A percentile compares a stretch with the other conserved stretches of the same genome.
Evolutionary conservation across 2,888 invertebrate species (phyloP).

Genomic region (Pollenia amentaria): DNA sequence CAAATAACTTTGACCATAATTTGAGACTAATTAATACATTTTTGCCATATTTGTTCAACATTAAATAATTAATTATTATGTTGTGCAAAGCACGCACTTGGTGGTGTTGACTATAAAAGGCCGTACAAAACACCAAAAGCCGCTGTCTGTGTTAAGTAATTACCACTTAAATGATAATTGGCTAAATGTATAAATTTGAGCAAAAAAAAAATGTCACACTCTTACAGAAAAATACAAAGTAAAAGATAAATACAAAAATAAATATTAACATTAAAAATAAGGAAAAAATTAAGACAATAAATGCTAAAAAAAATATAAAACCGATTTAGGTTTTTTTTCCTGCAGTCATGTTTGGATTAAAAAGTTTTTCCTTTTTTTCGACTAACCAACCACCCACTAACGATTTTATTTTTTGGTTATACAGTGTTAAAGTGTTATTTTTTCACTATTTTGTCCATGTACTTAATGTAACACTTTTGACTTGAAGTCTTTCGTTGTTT

Average conservation of each 20-base stretch:
- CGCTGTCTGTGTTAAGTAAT: slow-evolving; percentile 74
- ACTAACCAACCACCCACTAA: slow-evolving; percentile 59
- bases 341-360: background rate
- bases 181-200: slow-evolving; percentile 47
- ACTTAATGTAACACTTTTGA: slow-evolving; percentile 49
- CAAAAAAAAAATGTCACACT: slow-evolving; percentile 65
- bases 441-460: slow-evolving; percentile 55
- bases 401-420: slow-evolving; percentile 1
- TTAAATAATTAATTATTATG: slow-evolving; percentile 74
- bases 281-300: slow-evolving; percentile 16
- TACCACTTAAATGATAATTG: slow-evolving; percentile 75
- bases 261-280: slow-evolving; percentile 3
- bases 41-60: slow-evolving; percentile 72
- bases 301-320: background rate
- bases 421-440: slow-evolving; percentile 66
- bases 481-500: slow-evolving; percentile 25
- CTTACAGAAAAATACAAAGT: slow-evolving; percentile 31
- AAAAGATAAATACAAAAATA: slow-evolving; percentile 18
- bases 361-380: background rate
- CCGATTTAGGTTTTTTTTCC: background rate
- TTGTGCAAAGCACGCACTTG: slow-evolving; percentile 74
- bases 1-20: slow-evolving; percentile 73
- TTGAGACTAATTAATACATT: slow-evolving; percentile 72
- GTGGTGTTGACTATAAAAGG: slow-evolving; percentile 73
- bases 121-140: slow-evolving; percentile 70